Evolutionary conservation across 2,888 invertebrate species (phyloP), one percentile per base, ranked within the genome.

Genomic region (Cenopis cana): DNA sequence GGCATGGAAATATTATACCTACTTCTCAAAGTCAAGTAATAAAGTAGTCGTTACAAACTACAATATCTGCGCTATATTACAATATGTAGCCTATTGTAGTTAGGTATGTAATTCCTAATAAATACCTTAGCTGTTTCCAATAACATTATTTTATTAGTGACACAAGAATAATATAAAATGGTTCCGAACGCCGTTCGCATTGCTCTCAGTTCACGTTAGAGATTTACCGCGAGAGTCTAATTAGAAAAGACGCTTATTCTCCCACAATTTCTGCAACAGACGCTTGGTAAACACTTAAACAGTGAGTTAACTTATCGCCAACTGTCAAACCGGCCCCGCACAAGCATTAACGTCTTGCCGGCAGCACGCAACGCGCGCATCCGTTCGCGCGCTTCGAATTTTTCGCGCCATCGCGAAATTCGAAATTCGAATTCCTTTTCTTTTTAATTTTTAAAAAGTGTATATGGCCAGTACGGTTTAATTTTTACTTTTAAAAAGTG

Each of bases 331-430:
- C 80, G 81, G 78, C 77, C 76, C n/a, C 83, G 87, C 86, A 85
- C 86, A 82, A 82, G 85, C 90, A 91, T 88, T 89, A 80, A 84
- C 87, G 84, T 81, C 82, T 76, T 75, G 84, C 87, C 76, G 84
- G 78, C 76, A 75, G 86, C 89, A 88, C 89, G 90, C 90, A 90
- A 88, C 91, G 90, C 91, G 85, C 91, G 90, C 86, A 82, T 86
- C 83, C 81, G 80, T 74, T 67, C 75, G 83, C 86, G 87, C 89
- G 89, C 84, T 83, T 82, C 76, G 82, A 82, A 85, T 81, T 79
- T 85, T 88, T 87, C 89, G 87, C 89, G 87, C 80, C 77, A 76
- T 70, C 86, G 88, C 86, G 84, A 86, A 86, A 80, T 85, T 77
- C 75, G 76, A 80, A 80, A 80, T 78, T 76, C 80, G 80, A 81